Conservation (phyloP, 2,797 vertebrate species). For the Trichosurus vulpecula region DNA sequence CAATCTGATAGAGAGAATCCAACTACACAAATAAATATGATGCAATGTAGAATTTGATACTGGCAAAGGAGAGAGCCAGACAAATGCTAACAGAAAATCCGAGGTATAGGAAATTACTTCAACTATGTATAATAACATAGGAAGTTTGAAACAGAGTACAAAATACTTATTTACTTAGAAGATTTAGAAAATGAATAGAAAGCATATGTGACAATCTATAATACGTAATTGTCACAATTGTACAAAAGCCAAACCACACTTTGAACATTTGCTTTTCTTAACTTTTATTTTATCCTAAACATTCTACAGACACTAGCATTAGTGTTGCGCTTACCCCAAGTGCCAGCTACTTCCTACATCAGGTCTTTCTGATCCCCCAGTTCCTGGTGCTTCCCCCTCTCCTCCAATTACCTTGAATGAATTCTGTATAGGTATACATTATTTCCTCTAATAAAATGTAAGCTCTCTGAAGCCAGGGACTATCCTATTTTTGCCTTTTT, state of each 20-base stretch:
- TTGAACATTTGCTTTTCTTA: background rate
- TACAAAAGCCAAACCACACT: background rate
- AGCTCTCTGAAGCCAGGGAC: background rate
- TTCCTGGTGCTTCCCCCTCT: background rate
- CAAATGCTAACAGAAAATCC: background rate
- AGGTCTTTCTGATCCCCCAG: background rate
- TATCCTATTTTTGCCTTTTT: background rate
- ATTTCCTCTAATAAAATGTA: background rate
- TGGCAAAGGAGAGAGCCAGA: background rate
- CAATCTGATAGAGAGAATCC: background rate
- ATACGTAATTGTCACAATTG: background rate
- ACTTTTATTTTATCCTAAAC: background rate
- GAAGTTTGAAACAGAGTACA: background rate
- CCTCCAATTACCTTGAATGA: background rate
- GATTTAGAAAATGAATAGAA: background rate
- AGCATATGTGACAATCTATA: background rate
- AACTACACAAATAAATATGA: background rate
- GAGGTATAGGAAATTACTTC: background rate
- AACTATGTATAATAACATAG: background rate
- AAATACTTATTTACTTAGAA: background rate
- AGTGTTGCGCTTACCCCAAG: background rate
- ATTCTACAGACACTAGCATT: background rate
- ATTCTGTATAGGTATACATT: background rate
- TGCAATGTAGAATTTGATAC: background rate
- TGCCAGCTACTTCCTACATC: background rate